Evolutionary conservation across 2,797 vertebrate genomes (phyloP).

Genomic region (Dryobates pubescens): DNA sequence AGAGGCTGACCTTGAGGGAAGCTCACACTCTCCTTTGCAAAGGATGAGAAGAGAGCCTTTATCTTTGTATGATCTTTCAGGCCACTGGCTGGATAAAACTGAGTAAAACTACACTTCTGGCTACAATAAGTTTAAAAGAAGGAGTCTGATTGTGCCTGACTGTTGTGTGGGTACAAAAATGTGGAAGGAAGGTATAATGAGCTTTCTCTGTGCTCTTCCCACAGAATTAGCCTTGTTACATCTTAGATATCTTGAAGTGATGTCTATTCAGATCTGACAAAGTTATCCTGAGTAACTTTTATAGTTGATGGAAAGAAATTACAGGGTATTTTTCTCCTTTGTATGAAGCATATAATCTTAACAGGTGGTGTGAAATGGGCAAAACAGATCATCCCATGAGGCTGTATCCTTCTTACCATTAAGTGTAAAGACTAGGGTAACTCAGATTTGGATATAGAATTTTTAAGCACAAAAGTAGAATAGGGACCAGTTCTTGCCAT

Average conservation of each 20-base stretch:
- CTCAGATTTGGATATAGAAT: not conserved
- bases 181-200: not conserved
- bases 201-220: not conserved
- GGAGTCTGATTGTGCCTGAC: not conserved
- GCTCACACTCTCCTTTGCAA: not conserved
- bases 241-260: not conserved
- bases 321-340: not conserved
- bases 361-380: not conserved
- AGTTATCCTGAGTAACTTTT: not conserved
- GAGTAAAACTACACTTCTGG: not conserved
- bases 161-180: conserved; percentile 19
- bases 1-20: not conserved
- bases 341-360: not conserved
- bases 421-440: not conserved
- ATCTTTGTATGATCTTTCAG: not conserved
- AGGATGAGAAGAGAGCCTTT: not conserved
- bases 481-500: not conserved
- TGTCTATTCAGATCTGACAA: not conserved
- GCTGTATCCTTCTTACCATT: not conserved
- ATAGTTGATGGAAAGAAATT: not conserved
- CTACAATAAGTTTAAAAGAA: conserved; percentile 8
- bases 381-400: not conserved
- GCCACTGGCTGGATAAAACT: not conserved
- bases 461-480: not conserved
- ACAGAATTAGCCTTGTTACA: not conserved